Conservation (phyloP, 53 echinoderm and acorn worm genomes). For the Antedon mediterranea region DNA sequence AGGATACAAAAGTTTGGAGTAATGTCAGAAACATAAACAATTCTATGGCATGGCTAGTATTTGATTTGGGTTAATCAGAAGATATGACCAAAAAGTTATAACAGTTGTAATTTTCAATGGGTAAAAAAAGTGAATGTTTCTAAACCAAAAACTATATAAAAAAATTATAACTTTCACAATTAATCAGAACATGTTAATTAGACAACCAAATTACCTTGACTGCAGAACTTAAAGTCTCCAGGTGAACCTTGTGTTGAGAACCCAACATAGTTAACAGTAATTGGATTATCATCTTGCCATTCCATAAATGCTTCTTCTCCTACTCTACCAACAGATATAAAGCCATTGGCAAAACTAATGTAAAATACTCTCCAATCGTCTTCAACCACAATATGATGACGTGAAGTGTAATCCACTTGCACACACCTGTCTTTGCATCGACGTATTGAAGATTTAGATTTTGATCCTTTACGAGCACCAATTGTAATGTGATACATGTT, state of each 20-base stretch:
- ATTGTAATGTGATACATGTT: conserved; percentile 12
- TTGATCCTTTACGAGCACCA: not conserved
- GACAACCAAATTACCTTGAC: conserved; percentile 9
- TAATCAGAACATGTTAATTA: not conserved
- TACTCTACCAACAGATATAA: conserved; percentile 5
- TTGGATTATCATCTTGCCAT: conserved; percentile 2
- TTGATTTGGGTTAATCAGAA: too few relatives aligned
- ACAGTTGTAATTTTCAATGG: too few relatives aligned
- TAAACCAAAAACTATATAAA: too few relatives aligned
- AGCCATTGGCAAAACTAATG: conserved; percentile 9
- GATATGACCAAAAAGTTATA: too few relatives aligned
- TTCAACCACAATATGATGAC: not conserved
- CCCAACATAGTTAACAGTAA: conserved; percentile 19
- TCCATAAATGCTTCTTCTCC: conserved; percentile 2
- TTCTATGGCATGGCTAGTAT: too few relatives aligned
- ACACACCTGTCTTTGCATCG: not conserved
- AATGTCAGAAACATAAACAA: too few relatives aligned
- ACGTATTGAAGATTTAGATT: not conserved
- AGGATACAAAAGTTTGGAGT: too few relatives aligned
- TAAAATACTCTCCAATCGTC: conserved; percentile 1
- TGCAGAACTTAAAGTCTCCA: conserved; percentile 11
- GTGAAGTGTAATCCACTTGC: not conserved
- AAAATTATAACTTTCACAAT: too few relatives aligned
- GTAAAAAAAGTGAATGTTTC: too few relatives aligned
- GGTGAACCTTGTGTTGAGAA: not conserved